Conservation (phyloP, 2,113 vertebrate species). For the Halcyon senegalensis region DNA sequence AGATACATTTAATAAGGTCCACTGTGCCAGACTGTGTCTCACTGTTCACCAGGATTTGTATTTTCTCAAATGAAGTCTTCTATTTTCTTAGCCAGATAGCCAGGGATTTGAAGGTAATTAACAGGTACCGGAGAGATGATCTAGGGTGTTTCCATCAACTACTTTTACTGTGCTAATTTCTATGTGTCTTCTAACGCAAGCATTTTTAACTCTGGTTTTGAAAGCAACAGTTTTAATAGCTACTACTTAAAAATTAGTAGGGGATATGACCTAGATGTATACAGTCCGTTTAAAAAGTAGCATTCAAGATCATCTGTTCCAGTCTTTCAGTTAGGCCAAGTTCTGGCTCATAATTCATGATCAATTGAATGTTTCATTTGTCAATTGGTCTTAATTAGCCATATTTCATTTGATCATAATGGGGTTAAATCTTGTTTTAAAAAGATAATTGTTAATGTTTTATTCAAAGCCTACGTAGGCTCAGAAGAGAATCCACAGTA, state of each 20-base stretch:
- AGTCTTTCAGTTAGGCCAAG: constrained; percentile 27
- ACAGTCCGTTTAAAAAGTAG: neutral
- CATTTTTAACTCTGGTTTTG: neutral
- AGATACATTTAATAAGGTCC: neutral
- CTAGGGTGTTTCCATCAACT: constrained; percentile 1
- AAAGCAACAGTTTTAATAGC: neutral
- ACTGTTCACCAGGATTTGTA: neutral
- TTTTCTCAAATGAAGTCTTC: neutral
- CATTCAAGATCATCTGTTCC: constrained; percentile 33
- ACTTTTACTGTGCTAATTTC: constrained; percentile 47
- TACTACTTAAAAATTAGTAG: neutral
- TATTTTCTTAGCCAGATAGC: neutral
- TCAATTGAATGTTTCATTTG: constrained; percentile 71
- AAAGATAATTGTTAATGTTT: constrained; percentile 79
- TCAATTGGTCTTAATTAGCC: constrained; percentile 65
- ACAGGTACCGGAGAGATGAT: neutral
- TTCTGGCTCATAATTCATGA: constrained; percentile 57
- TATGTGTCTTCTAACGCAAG: neutral
- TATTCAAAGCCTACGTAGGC: constrained; percentile 92
- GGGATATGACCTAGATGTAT: neutral
- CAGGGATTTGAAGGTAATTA: neutral
- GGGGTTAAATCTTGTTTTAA: constrained; percentile 74
- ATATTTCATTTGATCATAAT: constrained; percentile 69
- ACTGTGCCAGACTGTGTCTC: neutral
- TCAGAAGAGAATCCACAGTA: constrained; percentile 88